Conservation (phyloP, 2,888 invertebrate genomes). For the Dastarcus helophoroides region DNA sequence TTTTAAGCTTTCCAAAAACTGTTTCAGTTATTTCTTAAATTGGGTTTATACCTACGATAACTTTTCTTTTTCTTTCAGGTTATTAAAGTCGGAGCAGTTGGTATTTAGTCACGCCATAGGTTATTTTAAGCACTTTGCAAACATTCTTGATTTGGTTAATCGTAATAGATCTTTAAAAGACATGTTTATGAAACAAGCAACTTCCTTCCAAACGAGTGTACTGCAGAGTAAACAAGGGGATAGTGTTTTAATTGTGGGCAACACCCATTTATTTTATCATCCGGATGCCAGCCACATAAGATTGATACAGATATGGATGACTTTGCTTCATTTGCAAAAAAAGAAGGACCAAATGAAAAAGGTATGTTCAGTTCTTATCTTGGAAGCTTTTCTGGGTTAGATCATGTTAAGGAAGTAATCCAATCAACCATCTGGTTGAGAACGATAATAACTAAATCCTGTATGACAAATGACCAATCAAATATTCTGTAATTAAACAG, state of each 20-base stretch:
- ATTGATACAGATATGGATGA: conserved; percentile 48
- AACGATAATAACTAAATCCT: too few species aligned
- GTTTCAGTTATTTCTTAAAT: too few species aligned
- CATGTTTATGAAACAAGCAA: conserved; percentile 49
- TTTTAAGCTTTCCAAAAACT: too few species aligned
- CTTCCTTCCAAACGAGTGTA: conserved; percentile 47
- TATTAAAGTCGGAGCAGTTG: conserved; percentile 40
- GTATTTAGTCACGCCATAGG: conserved; percentile 47
- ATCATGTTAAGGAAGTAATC: too few species aligned
- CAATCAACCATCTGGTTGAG: too few species aligned
- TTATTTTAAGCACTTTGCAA: conserved; percentile 39
- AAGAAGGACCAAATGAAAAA: conserved; percentile 17
- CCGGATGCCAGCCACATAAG: conserved; percentile 78
- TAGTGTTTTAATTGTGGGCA: conserved; percentile 49
- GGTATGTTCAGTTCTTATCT: conserved; percentile 18
- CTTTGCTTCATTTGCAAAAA: conserved; percentile 1
- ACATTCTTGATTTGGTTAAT: conserved; percentile 47
- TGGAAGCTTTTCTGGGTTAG: too few species aligned
- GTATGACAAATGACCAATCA: too few species aligned
- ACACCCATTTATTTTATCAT: conserved; percentile 84
- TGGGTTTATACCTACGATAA: too few species aligned
- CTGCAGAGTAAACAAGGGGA: conserved; percentile 46
- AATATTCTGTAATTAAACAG: too few species aligned
- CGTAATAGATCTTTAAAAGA: conserved; percentile 42
- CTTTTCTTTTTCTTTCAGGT: conserved; percentile 33